phyloP scores from a whole-genome alignment of 2,797 vertebrate species.

The Danio kyathit region DNA sequence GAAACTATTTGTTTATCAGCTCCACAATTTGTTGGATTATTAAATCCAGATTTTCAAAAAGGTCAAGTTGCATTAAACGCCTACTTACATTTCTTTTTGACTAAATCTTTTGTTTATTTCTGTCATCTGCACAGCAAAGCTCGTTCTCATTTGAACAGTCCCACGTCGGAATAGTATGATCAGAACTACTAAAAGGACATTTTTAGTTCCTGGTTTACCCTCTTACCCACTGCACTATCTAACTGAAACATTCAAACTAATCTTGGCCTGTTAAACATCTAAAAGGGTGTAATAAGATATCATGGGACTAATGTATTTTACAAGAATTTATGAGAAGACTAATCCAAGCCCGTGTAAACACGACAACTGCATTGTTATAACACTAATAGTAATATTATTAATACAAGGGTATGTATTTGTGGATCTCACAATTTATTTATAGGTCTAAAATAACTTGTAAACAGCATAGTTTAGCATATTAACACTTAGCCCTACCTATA shows the following conservation, averaged over 20 bases:
- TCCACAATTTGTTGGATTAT: constrained; percentile 10
- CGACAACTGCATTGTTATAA: too few species aligned
- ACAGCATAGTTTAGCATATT: background rate
- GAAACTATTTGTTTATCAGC: constrained; percentile 25
- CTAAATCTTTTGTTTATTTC: background rate
- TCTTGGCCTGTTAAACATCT: background rate
- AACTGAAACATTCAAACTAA: background rate
- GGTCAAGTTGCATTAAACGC: background rate
- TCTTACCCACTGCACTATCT: background rate
- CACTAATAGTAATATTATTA: background rate
- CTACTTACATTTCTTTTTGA: background rate
- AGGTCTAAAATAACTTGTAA: background rate
- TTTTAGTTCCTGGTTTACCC: background rate
- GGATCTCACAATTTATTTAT: background rate
- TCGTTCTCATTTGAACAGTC: background rate
- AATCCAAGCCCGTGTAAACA: background rate
- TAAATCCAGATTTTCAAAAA: constrained; percentile 31
- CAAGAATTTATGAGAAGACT: background rate
- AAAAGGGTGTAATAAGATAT: background rate
- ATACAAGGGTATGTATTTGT: too few species aligned
- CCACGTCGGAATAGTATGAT: too few species aligned
- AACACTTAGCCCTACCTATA: background rate
- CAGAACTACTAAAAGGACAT: background rate
- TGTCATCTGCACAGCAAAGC: background rate
- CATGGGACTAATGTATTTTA: background rate